These are phyloP conservation scores for Neodiprion lecontei DNA, from an alignment of 1,140 invertebrate species.

Conservation along the genomic window DNA sequence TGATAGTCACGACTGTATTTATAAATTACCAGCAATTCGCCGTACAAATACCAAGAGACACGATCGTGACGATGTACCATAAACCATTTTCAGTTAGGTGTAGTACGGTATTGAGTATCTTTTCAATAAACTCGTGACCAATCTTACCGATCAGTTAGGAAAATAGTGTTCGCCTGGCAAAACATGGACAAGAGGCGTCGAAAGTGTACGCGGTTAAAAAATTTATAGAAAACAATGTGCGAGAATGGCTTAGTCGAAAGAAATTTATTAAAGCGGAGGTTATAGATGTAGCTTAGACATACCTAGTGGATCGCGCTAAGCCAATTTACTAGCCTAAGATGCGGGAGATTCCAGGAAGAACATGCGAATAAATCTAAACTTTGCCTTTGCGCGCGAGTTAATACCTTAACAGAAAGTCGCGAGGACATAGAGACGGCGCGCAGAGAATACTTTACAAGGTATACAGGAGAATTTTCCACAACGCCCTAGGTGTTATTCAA, in stretches of 20 bases:
- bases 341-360: neutral
- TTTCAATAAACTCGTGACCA: neutral
- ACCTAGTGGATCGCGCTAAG: neutral
- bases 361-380: constrained; percentile 6
- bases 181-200: neutral
- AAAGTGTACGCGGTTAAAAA: neutral
- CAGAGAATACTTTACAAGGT: neutral
- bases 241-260: neutral
- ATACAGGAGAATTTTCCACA: neutral
- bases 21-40: too few relatives aligned
- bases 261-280: neutral
- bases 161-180: neutral
- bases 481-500: neutral
- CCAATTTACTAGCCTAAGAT: neutral
- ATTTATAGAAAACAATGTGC: too few relatives aligned
- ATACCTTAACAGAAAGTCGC: neutral
- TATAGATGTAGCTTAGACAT: neutral
- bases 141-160: neutral
- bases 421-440: neutral
- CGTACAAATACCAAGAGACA: too few relatives aligned
- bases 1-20: too few relatives aligned
- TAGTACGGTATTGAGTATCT: neutral
- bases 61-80: too few relatives aligned
- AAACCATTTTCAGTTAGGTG: too few relatives aligned
- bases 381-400: neutral